These are phyloP conservation scores for Zelleria hepariella DNA, from an alignment of 2,888 invertebrate species.

Conservation along the genomic window DNA sequence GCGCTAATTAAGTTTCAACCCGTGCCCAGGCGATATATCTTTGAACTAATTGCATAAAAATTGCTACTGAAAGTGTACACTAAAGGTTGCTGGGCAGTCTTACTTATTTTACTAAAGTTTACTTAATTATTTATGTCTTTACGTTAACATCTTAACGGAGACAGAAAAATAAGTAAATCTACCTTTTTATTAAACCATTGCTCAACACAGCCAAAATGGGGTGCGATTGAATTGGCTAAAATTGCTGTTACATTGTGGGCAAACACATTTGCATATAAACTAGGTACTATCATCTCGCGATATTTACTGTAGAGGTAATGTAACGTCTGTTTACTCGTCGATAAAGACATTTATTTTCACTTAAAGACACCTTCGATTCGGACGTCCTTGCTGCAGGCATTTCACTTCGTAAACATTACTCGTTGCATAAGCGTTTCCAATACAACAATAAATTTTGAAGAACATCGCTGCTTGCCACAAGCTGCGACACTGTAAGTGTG, in stretches of 20 bases:
- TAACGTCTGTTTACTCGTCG: slow-evolving; percentile 29
- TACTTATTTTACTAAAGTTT: no score
- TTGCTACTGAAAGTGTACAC: neutral
- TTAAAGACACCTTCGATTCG: slow-evolving; percentile 15
- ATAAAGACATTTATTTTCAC: slow-evolving; percentile 38
- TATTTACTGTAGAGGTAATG: neutral
- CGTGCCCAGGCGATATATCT: neutral
- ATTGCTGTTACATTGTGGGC: neutral
- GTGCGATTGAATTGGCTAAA: neutral
- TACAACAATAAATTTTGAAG: slow-evolving; percentile 28
- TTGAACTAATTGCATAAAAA: neutral
- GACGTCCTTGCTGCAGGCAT: slow-evolving; percentile 21
- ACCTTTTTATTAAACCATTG: neutral
- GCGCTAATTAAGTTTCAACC: neutral
- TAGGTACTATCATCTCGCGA: neutral
- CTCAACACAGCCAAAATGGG: neutral
- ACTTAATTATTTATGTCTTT: no score
- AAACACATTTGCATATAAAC: neutral
- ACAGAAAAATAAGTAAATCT: neutral
- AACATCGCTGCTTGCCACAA: slow-evolving; percentile 33
- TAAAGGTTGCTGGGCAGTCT: no score
- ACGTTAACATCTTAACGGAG: neutral
- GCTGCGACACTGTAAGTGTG: slow-evolving; percentile 21
- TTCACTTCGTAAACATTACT: slow-evolving; percentile 23
- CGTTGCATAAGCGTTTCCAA: slow-evolving; percentile 35